phyloP scores from a whole-genome alignment of 1,140 invertebrate species.

The Diprion similis region DNA sequence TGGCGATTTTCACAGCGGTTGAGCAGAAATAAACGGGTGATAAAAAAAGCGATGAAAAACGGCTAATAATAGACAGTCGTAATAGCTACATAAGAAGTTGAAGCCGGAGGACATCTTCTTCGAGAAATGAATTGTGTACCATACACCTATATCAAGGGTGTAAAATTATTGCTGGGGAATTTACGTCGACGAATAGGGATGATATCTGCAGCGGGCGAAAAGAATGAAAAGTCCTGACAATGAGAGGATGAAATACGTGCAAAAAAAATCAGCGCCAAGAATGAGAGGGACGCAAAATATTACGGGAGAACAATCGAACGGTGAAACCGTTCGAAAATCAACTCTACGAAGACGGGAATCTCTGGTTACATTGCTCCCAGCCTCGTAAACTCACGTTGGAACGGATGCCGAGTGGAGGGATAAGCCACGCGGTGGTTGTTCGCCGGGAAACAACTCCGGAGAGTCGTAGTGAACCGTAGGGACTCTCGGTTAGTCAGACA shows the following conservation, averaged over 20 bases:
- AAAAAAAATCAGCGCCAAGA: background rate
- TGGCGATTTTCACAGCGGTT: constrained; percentile 40
- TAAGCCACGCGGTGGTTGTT: background rate
- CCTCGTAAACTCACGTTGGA: background rate
- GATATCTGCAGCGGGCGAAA: background rate
- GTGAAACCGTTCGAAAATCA: constrained; percentile 3
- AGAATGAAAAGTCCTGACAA: constrained; percentile 3
- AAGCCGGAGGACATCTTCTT: too few relatives aligned
- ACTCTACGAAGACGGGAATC: constrained; percentile 9
- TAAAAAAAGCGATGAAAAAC: constrained; percentile 2
- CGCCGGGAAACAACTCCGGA: too few relatives aligned
- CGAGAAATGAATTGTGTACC: too few relatives aligned
- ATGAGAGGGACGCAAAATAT: background rate
- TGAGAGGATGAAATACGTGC: background rate
- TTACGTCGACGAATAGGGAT: too few relatives aligned
- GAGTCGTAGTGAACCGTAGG: too few relatives aligned
- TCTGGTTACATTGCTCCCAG: constrained; percentile 30
- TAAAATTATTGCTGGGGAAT: too few relatives aligned
- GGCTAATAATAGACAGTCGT: too few relatives aligned
- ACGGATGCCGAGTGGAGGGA: background rate
- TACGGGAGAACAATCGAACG: background rate
- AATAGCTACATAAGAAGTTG: too few relatives aligned
- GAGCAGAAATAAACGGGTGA: constrained; percentile 38
- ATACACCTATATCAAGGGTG: constrained; percentile 9
- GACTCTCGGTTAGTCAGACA: background rate